These are phyloP conservation scores for Batillaria attramentaria DNA, from an alignment of 1,140 invertebrate genomes.

Conservation along the genomic window DNA sequence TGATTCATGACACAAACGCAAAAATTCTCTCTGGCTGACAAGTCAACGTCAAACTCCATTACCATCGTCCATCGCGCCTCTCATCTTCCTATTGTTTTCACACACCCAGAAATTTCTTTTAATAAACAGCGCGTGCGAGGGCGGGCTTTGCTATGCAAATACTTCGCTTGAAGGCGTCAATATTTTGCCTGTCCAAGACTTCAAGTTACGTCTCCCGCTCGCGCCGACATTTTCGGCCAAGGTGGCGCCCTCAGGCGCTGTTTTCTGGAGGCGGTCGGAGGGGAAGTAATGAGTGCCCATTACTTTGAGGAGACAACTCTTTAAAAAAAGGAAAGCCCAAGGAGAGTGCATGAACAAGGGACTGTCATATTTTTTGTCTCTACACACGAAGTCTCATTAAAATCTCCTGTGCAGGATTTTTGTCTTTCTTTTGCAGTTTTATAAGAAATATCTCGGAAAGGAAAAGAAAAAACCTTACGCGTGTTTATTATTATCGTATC, in stretches of 20 bases:
- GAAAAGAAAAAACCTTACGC: no score
- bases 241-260: background rate
- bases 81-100: background rate
- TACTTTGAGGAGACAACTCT: background rate
- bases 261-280: background rate
- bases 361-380: no score
- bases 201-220: slow-evolving; percentile 9
- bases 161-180: slow-evolving; percentile 13
- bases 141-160: slow-evolving; percentile 26
- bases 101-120: background rate
- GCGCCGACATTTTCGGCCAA: background rate
- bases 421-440: no score
- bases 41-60: background rate
- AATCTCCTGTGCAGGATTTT: no score
- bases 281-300: background rate
- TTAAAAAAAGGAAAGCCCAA: no score
- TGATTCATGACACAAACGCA: background rate
- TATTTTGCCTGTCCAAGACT: slow-evolving; percentile 20
- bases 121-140: slow-evolving; percentile 14
- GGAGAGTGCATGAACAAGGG: no score
- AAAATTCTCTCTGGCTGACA: background rate
- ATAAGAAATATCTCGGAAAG: no score
- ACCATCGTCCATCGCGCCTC: background rate
- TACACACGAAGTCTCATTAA: no score
- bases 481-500: no score